Conservation (phyloP, 2,113 vertebrate genomes). For the Silurus glanis region DNA sequence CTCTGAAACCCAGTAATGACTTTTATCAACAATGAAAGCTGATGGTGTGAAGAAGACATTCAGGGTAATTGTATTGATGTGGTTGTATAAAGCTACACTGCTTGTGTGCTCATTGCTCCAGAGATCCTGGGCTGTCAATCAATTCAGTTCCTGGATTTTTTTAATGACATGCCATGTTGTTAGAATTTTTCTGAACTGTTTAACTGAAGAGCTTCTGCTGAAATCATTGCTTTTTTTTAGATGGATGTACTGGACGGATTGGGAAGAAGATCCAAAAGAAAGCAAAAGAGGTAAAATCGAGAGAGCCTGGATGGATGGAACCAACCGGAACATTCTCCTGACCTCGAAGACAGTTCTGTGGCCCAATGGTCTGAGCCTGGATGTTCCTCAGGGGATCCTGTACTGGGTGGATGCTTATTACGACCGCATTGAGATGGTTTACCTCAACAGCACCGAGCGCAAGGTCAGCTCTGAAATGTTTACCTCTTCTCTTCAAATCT, state of each 20-base stretch:
- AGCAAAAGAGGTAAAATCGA: constrained; percentile 95
- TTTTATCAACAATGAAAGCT: background rate
- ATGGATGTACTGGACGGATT: constrained; percentile 99
- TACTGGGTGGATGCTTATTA: constrained; percentile 99
- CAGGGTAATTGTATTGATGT: background rate
- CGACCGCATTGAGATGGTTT: constrained; percentile 94
- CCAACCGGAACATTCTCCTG: constrained; percentile 89
- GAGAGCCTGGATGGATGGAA: constrained; percentile 96
- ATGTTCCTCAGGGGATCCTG: constrained; percentile 87
- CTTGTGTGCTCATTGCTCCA: background rate
- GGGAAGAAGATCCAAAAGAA: constrained; percentile 98
- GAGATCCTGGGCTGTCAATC: background rate
- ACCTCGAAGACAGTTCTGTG: constrained; percentile 94
- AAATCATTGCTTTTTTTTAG: constrained; percentile 61
- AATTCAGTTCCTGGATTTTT: background rate
- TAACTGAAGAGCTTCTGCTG: background rate
- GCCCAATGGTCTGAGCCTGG: constrained; percentile 95
- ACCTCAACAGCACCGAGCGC: constrained; percentile 86
- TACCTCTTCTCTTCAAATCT: background rate
- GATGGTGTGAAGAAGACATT: background rate
- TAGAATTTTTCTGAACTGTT: background rate
- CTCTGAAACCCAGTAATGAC: background rate
- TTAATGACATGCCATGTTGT: background rate
- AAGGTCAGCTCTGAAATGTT: constrained; percentile 73
- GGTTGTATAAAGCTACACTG: background rate